Conservation (phyloP, 1,140 invertebrate species). For the Doryteuthis pealeii region DNA sequence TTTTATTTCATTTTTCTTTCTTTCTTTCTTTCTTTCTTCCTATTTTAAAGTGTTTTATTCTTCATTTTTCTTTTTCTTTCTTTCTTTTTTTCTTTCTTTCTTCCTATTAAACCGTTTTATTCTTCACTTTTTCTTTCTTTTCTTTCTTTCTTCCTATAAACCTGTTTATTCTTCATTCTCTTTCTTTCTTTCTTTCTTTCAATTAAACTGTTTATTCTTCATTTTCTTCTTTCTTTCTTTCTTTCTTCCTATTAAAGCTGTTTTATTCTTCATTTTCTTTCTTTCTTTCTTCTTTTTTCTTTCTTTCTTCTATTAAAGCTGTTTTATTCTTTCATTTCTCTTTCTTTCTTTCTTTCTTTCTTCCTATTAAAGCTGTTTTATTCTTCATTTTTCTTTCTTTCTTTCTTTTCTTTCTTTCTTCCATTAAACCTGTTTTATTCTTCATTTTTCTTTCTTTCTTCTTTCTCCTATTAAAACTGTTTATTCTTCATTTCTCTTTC, state of each 20-base stretch:
- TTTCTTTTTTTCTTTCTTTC: constrained; percentile 5
- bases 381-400: constrained; percentile 16
- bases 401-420: too few relatives aligned
- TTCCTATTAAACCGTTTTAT: too few relatives aligned
- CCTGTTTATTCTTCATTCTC: constrained; percentile 4
- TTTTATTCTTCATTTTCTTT: neutral
- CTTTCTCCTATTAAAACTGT: constrained; percentile 19
- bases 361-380: too few relatives aligned
- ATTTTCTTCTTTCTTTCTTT: neutral
- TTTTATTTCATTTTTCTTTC: constrained; percentile 15
- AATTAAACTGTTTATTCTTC: constrained; percentile 16
- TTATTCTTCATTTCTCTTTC: too few relatives aligned
- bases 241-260: neutral
- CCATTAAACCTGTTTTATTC: too few relatives aligned
- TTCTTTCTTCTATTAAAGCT: too few relatives aligned
- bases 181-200: constrained; percentile 23
- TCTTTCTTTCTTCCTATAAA: neutral
- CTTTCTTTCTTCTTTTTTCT: neutral
- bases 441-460: constrained; percentile 18
- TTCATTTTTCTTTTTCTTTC: constrained; percentile 6
- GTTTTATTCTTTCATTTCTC: constrained; percentile 19
- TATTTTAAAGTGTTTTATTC: constrained; percentile 12
- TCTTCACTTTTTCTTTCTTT: neutral
- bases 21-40: constrained; percentile 15
- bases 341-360: constrained; percentile 18